Conservation (phyloP, 2,888 invertebrate species). For the Conistra vaccinii region DNA sequence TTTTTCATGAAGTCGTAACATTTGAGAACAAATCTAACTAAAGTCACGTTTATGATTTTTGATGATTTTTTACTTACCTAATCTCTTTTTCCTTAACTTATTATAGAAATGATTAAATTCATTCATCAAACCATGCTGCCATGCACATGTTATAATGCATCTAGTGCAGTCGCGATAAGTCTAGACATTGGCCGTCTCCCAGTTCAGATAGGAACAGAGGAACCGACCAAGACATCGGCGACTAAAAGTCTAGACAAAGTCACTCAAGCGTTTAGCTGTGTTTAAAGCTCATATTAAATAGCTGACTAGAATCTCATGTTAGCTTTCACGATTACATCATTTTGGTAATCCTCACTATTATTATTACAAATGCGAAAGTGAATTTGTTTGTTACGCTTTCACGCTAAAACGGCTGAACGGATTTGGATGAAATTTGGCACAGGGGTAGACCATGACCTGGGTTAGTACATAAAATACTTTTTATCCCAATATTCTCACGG, state of each 20-base stretch:
- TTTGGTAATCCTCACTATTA: too few species aligned
- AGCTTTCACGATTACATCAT: not conserved
- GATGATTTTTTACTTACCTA: too few species aligned
- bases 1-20: too few species aligned
- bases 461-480: too few species aligned
- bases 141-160: slow-evolving; percentile 9
- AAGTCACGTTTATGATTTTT: too few species aligned
- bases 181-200: slow-evolving; percentile 48
- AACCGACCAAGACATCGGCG: slow-evolving; percentile 47
- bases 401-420: too few species aligned
- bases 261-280: slow-evolving; percentile 45
- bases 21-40: too few species aligned
- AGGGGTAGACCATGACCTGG: too few species aligned
- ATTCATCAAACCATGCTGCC: not conserved
- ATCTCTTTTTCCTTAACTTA: not conserved
- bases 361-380: too few species aligned
- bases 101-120: not conserved
- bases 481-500: too few species aligned
- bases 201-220: slow-evolving; percentile 32
- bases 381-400: too few species aligned
- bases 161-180: slow-evolving; percentile 17
- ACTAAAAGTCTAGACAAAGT: slow-evolving; percentile 64
- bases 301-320: not conserved
- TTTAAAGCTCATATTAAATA: slow-evolving; percentile 54
- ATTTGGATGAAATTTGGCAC: too few species aligned